These are phyloP conservation scores for human (Homo sapiens) DNA, from an alignment of 2,113 vertebrate species.

Conservation along the genomic window GRCh38 chr11:93955001-93955500, in stretches of 20 bases:
- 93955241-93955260: neutral
- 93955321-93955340: neutral
- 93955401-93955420: accelerated
- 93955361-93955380: neutral
- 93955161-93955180: neutral
- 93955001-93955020: neutral
- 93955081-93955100: neutral
- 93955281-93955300: neutral
- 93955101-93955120: neutral
- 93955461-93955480: accelerated
- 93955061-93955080: neutral
- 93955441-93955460: neutral
- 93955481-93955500: neutral
- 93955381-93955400: neutral
- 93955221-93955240: neutral
- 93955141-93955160: neutral
- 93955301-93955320: neutral
- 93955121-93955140: neutral
- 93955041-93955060: neutral
- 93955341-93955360: neutral
- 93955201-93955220: neutral
- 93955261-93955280: neutral
- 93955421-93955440: neutral
- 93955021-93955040: neutral
- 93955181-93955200: neutral